Evolutionary conservation across 2,888 invertebrate species (phyloP).

Genomic region (Troilus luridus): DNA sequence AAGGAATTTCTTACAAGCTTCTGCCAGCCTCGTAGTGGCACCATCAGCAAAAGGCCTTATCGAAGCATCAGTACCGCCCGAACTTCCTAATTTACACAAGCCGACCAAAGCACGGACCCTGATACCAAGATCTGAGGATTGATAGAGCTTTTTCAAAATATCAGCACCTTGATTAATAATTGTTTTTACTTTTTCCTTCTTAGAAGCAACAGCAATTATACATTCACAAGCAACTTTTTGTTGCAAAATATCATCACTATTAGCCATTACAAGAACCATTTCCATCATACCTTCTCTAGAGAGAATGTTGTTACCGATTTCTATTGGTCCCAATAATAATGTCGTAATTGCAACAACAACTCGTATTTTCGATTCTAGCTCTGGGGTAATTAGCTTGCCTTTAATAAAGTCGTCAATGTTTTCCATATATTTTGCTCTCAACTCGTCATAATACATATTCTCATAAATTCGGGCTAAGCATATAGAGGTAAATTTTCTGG

Average conservation of each 20-base stretch:
- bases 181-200: constrained; percentile 95
- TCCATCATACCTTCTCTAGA: constrained; percentile 90
- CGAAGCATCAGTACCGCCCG: constrained; percentile 96
- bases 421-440: constrained; percentile 79
- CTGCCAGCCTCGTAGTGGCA: constrained; percentile 90
- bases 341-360: constrained; percentile 91
- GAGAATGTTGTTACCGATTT: constrained; percentile 90
- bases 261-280: constrained; percentile 97
- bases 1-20: constrained; percentile 92
- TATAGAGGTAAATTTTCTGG: constrained; percentile 91
- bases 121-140: constrained; percentile 90
- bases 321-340: constrained; percentile 90
- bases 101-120: constrained; percentile 92
- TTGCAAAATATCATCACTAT: constrained; percentile 89
- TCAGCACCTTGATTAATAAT: constrained; percentile 91
- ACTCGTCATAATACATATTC: constrained; percentile 94
- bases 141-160: constrained; percentile 93
- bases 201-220: constrained; percentile 95
- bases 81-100: constrained; percentile 94
- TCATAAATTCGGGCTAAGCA: constrained; percentile 93
- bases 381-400: constrained; percentile 86
- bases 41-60: constrained; percentile 96
- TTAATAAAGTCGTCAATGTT: constrained; percentile 90
- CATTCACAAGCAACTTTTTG: constrained; percentile 97
- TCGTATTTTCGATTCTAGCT: constrained; percentile 81